These are phyloP conservation scores for Drusus annulatus DNA, from an alignment of 1,140 invertebrate species.

Conservation along the genomic window DNA sequence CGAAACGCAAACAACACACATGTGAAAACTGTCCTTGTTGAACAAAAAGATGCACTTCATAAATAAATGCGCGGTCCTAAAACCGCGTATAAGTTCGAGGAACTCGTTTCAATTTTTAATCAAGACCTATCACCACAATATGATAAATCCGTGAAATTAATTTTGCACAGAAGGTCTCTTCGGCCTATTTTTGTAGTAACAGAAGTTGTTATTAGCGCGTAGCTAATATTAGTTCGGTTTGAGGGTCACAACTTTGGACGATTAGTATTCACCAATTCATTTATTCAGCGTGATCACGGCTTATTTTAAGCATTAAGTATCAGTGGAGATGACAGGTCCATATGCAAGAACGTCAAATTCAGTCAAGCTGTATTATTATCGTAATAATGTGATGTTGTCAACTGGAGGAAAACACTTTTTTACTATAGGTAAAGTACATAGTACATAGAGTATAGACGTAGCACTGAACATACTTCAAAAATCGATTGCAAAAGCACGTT, in stretches of 20 bases:
- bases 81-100: slow-evolving; percentile 2
- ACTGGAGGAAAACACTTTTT: no score
- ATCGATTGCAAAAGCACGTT: no score
- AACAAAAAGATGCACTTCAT: slow-evolving; percentile 13
- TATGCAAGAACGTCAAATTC: no score
- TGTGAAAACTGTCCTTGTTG: slow-evolving; percentile 48
- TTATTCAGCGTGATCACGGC: no score
- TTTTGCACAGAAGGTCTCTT: slow-evolving; percentile 34
- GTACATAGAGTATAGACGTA: no score
- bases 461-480: no score
- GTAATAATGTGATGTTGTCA: no score
- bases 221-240: slow-evolving; percentile 36
- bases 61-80: not conserved
- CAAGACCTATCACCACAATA: slow-evolving; percentile 7
- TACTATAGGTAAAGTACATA: no score
- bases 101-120: slow-evolving; percentile 11
- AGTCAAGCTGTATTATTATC: no score
- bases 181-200: slow-evolving; percentile 42
- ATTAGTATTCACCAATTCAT: slow-evolving; percentile 1
- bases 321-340: no score
- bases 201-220: not conserved
- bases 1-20: slow-evolving; percentile 51
- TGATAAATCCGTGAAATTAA: not conserved
- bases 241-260: slow-evolving; percentile 22
- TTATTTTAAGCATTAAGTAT: no score